Evolutionary conservation across 2,888 invertebrate genomes (phyloP), one percentile per base, ranked within the genome.

Genomic region (Perizoma flavofasciatum): DNA sequence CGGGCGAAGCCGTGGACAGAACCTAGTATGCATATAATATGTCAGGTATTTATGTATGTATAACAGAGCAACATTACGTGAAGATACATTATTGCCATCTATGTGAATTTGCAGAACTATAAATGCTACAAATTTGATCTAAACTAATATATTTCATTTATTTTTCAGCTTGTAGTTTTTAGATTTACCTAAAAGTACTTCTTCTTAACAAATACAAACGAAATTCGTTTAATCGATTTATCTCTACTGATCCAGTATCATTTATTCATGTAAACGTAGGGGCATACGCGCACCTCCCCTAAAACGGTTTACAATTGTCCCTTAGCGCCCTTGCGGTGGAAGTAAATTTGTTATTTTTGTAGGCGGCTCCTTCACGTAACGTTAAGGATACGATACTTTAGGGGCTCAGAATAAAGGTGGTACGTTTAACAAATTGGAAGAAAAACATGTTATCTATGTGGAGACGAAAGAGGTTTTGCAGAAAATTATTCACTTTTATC

Each of bases 271-370:
- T 43, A 44, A 55, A 56, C 59, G 61, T 59, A 54, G 45, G 59
- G 49, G 54, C 43, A 22, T 59, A 54, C 44, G 59, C 47, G 62
- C 62, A 61, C 56, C 54, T 47, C 50, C 65, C 67, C 63, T 52
- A 63, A 67, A 67, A 65, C 66, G 66, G 54, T 66, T 67, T 67
- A 66, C 64, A 65, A 63, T 67, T 63, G 65, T 64, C 60, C 66
- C 67, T 49, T 37, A 56, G 53, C 64, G 63, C 58, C 63, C 50
- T 49, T 50, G 60, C 52, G 55, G 66, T 59, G 44, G 37, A 53
- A 64, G 60, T 63, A 63, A 67, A 68, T 65, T 65, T 66, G 66
- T 68, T 67, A 63, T 63, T 65, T 67, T 63, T 66, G 63, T 58
- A 61, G 56, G 55, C 39, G 39, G 49, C 49, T 45, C 41, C 54